A percentile compares a stretch with the other conserved stretches of the same genome.
phyloP scores from a whole-genome alignment of 2,888 invertebrate genomes.

The Athalia rosae region DNA sequence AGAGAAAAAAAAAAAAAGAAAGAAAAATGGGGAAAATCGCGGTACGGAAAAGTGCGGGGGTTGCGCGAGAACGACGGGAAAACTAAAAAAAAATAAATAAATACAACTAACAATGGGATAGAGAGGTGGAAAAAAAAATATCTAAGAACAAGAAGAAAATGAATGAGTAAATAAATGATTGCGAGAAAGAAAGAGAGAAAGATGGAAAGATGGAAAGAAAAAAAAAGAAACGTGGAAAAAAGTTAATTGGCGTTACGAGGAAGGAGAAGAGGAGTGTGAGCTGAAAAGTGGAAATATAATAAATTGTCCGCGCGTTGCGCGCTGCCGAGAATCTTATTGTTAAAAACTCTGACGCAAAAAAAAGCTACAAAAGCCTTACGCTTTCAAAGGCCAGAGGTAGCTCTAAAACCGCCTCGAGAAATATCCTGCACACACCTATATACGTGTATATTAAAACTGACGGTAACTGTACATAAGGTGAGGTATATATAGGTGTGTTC shows the following conservation, averaged over 20 bases:
- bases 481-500: no score
- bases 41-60: not conserved
- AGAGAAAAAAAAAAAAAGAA: slow-evolving; percentile 15
- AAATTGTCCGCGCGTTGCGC: slow-evolving; percentile 61
- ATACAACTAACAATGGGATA: no score
- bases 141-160: not conserved
- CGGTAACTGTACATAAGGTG: no score
- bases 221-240: slow-evolving; percentile 21
- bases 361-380: slow-evolving; percentile 19
- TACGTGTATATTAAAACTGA: not conserved
- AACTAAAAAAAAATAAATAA: no score
- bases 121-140: no score
- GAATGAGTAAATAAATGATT: slow-evolving; percentile 1
- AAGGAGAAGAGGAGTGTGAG: slow-evolving; percentile 21
- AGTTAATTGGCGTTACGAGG: slow-evolving; percentile 40
- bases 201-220: not conserved
- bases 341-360: slow-evolving; percentile 38
- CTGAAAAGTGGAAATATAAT: slow-evolving; percentile 64
- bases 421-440: not conserved
- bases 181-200: slow-evolving; percentile 19
- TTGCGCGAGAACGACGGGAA: no score
- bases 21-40: slow-evolving; percentile 3
- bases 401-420: not conserved
- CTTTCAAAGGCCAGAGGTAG: slow-evolving; percentile 8
- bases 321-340: slow-evolving; percentile 33